Base-by-base conservation (phyloP, 2,888 invertebrate genomes). In the Cyrtodaria siliqua region DNA sequence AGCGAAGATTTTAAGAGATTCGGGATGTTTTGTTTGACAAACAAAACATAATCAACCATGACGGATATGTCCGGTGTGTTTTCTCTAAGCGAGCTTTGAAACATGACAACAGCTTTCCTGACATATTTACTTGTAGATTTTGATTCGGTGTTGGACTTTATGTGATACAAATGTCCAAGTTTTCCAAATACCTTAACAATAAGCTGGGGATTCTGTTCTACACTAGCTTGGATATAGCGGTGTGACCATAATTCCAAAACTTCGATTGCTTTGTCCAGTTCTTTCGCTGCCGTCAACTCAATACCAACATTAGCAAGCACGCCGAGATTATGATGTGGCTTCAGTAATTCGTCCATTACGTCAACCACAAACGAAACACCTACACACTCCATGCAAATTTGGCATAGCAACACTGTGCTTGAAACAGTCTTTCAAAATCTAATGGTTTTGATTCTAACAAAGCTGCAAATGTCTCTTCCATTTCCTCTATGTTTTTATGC, bases 301-400 rank as follows among this genome's bases (percentile, higher is more conserved):
- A 29, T 55, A n/a, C 29, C 55, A 16, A 16, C 23, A 14, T 26
- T 29, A 24, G 55, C 24, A 14, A 55, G 29, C 27, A 55, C 27
- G n/a, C 55, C 55, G 14, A 55, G 55, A n/a, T 26, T 55, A 29
- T 27, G n/a, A 27, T 55, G 55, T 9, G 55, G 55, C 4, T 24
- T n/a, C 9, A 55, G 24, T 14, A 55, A 29, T 16, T 55, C 55
- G 18, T 55, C 55, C n/a, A 55, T 12, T n/a, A 55, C 55, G 29
- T 16, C 4, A 14, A 55, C 24, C 24, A 29, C 16, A 18, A 55
- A 55, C 16, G 9, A 14, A 2, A 55, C 29, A 27, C 24, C 23
- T 27, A 18, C 18, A n/a, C 27, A 4, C 12, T n/a, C 29, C 27
- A 55, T 55, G 29, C 55, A 55, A 9, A 16, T 6, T 29, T 26